Base-by-base conservation (phyloP, 2,797 vertebrate genomes). In the Xiphophorus birchmanni region DNA sequence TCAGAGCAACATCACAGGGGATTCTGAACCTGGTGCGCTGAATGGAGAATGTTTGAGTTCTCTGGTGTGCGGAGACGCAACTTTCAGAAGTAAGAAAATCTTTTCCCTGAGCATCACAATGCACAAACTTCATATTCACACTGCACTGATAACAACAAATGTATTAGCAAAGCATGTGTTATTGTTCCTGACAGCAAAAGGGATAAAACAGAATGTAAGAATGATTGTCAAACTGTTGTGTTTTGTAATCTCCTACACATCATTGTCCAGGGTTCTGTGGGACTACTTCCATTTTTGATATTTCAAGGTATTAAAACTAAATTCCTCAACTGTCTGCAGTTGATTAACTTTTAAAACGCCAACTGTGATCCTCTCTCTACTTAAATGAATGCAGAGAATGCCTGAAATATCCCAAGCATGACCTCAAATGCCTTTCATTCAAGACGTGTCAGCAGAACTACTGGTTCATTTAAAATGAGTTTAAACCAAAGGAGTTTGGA, bases 1-100 rank as follows among this genome's bases (percentile, higher is more conserved):
- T 54, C 80, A 78, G 73, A 74, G 17, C 23, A 67, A 71, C 56
- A 40, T 75, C 76, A 50, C 17, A 23, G 54, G 54, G 77, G 58
- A 50, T 52, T 40, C 73, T 80, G 65, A 80, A 18, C 23, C 65
- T 56, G 42, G 4, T 10, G n/a, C 4, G 5, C 18, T 26, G 17
- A 35, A n/a, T 69, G 67, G 67, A 69, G 40, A 69, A 69, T 37
- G 17, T 37, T 65, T 21, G 15, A 65, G 32, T 7, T 44, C 23
- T 40, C 63, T 67, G 5, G 32, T 40, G 18, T 67, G 18, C 3
- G 0, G 17, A 65, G 35, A 21, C 12, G 21, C 60, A 40, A 63
- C 18, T 26, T 42, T 44, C 37, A 44, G 40, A 69, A 69, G 10
- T 69, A 69, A 42, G 4, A 13, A 42, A 26, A 69, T 4, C 2